Conservation (phyloP, 2,797 vertebrate species). For the Aldrovandia affinis region DNA sequence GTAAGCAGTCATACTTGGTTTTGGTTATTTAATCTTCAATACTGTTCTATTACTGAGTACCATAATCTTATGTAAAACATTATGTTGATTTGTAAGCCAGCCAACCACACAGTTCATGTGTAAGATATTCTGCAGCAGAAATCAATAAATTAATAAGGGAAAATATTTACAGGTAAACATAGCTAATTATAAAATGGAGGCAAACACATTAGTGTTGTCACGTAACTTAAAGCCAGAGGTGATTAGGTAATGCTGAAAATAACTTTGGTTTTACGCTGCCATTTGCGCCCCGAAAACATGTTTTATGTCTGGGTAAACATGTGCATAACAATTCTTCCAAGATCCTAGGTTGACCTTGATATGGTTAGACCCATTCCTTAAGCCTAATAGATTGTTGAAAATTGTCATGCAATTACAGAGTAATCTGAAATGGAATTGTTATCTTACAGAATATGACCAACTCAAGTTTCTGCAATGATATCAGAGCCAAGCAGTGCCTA, state of each 20-base stretch:
- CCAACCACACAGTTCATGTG: not conserved
- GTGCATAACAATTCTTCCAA: no score
- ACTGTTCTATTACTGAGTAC: not conserved
- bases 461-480: no score
- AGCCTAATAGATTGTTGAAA: no score
- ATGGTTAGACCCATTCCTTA: no score
- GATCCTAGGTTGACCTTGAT: not conserved
- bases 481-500: not conserved
- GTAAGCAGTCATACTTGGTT: not conserved
- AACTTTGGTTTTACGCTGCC: not conserved
- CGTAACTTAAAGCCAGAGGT: not conserved
- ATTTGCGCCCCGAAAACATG: not conserved
- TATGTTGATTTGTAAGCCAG: not conserved
- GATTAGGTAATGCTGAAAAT: not conserved
- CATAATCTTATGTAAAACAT: not conserved
- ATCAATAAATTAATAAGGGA: constrained; percentile 3
- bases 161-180: constrained; percentile 6
- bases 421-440: no score
- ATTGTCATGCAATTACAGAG: no score
- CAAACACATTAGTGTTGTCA: not conserved
- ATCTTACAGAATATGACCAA: no score
- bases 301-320: no score
- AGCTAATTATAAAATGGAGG: constrained; percentile 10
- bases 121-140: not conserved
- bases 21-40: not conserved